Conservation (phyloP, 2,888 invertebrate genomes). For the Amiota minor region DNA sequence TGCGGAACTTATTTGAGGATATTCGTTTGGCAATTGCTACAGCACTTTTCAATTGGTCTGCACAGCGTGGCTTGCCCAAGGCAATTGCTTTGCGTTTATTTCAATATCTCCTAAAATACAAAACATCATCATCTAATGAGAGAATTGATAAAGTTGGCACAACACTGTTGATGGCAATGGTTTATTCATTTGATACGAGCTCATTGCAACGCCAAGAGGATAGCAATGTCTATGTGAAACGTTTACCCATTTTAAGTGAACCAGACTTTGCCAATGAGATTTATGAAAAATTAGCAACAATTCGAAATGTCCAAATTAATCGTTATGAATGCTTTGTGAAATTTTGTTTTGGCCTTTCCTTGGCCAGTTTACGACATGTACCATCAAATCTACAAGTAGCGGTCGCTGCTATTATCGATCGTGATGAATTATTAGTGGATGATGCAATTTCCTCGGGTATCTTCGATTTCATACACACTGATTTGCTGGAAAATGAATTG, state of each 20-base stretch:
- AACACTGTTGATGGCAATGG: conserved; percentile 85
- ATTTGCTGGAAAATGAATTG: conserved; percentile 80
- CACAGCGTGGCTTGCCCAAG: conserved; percentile 83
- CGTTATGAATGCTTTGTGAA: conserved; percentile 76
- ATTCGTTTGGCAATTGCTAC: conserved; percentile 82
- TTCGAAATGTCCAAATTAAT: conserved; percentile 46
- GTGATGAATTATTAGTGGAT: conserved; percentile 87
- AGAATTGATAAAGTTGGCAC: conserved; percentile 86
- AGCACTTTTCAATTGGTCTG: conserved; percentile 84
- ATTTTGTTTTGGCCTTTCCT: conserved; percentile 81
- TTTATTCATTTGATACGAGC: conserved; percentile 89
- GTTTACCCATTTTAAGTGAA: conserved; percentile 80
- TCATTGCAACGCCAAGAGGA: conserved; percentile 84
- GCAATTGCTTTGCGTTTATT: conserved; percentile 80
- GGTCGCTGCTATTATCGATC: conserved; percentile 76
- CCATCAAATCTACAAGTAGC: conserved; percentile 76
- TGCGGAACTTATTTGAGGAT: conserved; percentile 83
- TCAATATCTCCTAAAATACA: conserved; percentile 66
- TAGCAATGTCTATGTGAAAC: conserved; percentile 81
- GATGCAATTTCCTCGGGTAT: conserved; percentile 85
- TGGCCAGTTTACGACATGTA: conserved; percentile 78
- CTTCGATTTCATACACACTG: conserved; percentile 85
- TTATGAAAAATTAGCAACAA: conserved; percentile 74
- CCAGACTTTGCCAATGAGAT: conserved; percentile 76
- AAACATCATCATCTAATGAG: conserved; percentile 78